These are phyloP conservation scores for Atrichornis clamosus DNA, from an alignment of 2,113 vertebrate species.

Conservation along the genomic window DNA sequence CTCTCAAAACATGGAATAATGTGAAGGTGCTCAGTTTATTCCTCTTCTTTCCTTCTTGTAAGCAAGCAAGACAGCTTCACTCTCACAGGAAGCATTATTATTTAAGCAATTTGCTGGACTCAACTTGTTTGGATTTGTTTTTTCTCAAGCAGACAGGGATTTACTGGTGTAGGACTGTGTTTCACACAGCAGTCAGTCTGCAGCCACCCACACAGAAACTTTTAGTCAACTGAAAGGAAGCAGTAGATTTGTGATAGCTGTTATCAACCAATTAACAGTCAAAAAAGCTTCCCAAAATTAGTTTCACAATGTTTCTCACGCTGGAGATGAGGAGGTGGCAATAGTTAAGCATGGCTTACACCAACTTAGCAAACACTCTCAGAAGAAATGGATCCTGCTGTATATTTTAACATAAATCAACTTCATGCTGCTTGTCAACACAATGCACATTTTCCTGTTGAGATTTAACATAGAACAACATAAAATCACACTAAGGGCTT, in stretches of 20 bases:
- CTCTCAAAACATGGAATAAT: accelerated
- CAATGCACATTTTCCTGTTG: neutral
- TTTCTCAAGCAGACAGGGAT: neutral
- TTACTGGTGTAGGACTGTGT: neutral
- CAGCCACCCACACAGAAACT: neutral
- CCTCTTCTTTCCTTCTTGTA: neutral
- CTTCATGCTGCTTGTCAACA: neutral
- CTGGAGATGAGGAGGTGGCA: neutral
- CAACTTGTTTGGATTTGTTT: neutral
- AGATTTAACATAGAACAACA: neutral
- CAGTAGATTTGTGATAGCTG: neutral
- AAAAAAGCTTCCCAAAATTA: neutral
- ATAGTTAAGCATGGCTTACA: neutral
- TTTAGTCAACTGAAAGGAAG: neutral
- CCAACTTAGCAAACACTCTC: neutral
- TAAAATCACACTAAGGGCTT: neutral
- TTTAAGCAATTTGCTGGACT: neutral
- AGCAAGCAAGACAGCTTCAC: neutral
- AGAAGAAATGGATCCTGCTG: neutral
- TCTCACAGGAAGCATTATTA: neutral
- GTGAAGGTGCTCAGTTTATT: neutral
- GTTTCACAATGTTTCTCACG: neutral
- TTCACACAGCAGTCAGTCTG: neutral
- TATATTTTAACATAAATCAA: neutral
- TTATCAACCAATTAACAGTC: neutral